Percentiles rank a stretch among this genome's conserved stretches.
These are phyloP conservation scores for Gallirallus australis DNA, from an alignment of 2,797 vertebrate genomes.

Conservation along the genomic window DNA sequence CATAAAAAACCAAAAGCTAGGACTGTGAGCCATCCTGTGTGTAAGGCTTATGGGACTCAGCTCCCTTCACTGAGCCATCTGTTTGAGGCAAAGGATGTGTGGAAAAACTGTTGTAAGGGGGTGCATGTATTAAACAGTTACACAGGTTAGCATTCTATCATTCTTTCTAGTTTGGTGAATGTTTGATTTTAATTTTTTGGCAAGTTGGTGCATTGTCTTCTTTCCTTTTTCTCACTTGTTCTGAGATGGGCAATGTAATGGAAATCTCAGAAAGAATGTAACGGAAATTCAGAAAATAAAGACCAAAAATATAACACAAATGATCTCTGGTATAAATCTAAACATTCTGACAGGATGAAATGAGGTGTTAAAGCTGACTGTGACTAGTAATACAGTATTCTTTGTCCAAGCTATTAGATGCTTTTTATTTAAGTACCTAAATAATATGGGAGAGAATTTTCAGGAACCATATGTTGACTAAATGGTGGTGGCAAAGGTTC, in stretches of 20 bases:
- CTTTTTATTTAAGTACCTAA: background rate
- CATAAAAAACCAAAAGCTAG: background rate
- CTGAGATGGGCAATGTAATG: background rate
- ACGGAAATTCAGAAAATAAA: background rate
- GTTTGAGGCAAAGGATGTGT: background rate
- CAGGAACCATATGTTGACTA: background rate
- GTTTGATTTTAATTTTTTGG: background rate
- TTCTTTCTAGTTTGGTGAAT: background rate
- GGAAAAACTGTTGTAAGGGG: background rate
- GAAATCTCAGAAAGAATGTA: background rate
- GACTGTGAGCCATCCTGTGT: background rate
- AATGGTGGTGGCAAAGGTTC: background rate
- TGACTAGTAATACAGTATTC: background rate
- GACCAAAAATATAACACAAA: background rate
- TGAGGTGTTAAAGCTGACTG: background rate
- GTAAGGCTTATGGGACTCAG: accelerated
- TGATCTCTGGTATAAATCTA: background rate
- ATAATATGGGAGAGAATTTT: background rate
- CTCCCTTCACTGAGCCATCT: background rate
- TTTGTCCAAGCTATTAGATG: background rate
- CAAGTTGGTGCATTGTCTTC: background rate
- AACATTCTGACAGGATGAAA: background rate
- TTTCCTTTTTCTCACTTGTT: background rate
- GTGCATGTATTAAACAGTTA: background rate
- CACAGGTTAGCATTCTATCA: background rate